A percentile compares a stretch with the other conserved stretches of the same genome.
These are phyloP conservation scores for Oscarella lobularis DNA, from an alignment of 37 sponge, comb jelly and placozoan genomes.

Conservation along the genomic window DNA sequence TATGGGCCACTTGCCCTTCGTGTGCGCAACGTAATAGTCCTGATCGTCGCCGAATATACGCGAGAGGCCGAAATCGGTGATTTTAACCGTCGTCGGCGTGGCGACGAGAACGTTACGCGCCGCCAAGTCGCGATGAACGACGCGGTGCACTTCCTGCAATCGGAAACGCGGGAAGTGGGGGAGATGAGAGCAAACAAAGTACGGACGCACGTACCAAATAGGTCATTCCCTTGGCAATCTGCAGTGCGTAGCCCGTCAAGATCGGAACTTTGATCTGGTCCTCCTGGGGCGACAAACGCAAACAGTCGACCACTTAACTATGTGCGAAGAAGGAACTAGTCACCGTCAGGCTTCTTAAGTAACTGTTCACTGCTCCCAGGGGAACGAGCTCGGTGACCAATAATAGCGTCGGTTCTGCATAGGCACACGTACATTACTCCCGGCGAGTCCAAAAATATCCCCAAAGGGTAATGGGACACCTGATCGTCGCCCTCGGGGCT, in stretches of 20 bases:
- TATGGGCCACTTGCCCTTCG: conserved; percentile 1
- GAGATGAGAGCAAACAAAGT: no score
- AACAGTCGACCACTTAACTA: no score
- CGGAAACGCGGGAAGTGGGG: no score
- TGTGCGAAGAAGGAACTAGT: background rate
- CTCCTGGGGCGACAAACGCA: no score
- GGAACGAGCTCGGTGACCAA: conserved; percentile 2
- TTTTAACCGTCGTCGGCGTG: background rate
- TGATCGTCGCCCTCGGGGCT: no score
- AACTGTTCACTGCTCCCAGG: background rate
- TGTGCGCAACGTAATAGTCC: background rate
- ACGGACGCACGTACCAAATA: background rate
- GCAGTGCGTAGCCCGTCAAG: background rate
- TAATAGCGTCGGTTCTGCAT: background rate
- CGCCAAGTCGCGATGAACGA: conserved; percentile 6
- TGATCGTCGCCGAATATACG: background rate
- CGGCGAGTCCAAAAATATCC: background rate
- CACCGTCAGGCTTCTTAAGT: background rate
- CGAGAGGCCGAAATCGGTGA: conserved; percentile 5
- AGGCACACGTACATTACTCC: background rate
- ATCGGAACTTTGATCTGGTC: no score
- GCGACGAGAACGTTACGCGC: conserved; percentile 7
- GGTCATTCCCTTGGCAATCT: conserved; percentile 7
- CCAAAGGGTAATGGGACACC: no score
- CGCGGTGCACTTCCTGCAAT: background rate